Evolutionary conservation across 1,140 invertebrate species (phyloP).

Genomic region (Drosophila auraria): DNA sequence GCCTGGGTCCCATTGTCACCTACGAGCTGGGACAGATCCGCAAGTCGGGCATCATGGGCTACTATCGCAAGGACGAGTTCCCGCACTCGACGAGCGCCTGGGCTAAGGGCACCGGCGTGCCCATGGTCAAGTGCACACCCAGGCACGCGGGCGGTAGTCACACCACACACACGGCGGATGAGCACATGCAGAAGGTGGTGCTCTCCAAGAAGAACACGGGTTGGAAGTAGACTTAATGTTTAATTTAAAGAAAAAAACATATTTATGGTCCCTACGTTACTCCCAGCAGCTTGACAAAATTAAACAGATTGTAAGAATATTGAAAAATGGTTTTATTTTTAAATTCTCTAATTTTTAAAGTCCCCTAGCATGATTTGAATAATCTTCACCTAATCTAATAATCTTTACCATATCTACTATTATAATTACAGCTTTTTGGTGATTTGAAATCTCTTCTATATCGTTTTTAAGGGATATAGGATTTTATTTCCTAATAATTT

Average conservation of each 20-base stretch:
- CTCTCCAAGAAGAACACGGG: slow-evolving; percentile 62
- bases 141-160: slow-evolving; percentile 91
- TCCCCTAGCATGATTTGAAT: no score
- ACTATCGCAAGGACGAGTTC: slow-evolving; percentile 79
- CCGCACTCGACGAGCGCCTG: slow-evolving; percentile 67
- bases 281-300: slow-evolving; percentile 1
- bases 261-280: neutral
- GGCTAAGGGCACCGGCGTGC: slow-evolving; percentile 37
- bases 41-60: slow-evolving; percentile 77
- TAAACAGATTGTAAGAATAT: neutral
- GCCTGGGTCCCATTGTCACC: slow-evolving; percentile 88
- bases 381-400: no score
- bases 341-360: no score
- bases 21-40: slow-evolving; percentile 88
- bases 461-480: neutral
- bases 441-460: neutral
- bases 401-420: no score
- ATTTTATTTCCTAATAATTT: neutral
- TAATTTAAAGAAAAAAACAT: no score
- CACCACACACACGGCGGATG: slow-evolving; percentile 89
- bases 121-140: slow-evolving; percentile 87
- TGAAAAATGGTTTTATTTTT: neutral
- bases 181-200: slow-evolving; percentile 85
- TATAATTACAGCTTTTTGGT: no score
- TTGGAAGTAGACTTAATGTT: slow-evolving; percentile 35